Evolutionary conservation across 2,888 invertebrate genomes (phyloP).

Genomic region (Lymantria dispar): DNA sequence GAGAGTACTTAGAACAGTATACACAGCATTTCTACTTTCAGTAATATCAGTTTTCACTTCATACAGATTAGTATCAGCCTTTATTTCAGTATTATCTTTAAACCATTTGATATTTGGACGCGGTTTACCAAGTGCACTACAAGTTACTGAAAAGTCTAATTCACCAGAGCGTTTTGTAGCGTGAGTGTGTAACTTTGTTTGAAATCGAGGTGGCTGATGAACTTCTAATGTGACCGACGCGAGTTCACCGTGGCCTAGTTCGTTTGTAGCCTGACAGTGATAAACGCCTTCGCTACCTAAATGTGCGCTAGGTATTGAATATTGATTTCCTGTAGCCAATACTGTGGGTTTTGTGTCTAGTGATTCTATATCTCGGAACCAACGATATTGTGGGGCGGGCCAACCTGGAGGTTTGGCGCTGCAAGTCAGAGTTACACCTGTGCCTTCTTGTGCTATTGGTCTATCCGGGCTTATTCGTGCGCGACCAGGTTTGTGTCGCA

Average conservation of each 20-base stretch:
- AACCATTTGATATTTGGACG: conserved; percentile 92
- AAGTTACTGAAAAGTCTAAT: conserved; percentile 89
- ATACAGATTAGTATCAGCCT: conserved; percentile 89
- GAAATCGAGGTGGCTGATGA: conserved; percentile 93
- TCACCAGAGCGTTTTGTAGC: conserved; percentile 91
- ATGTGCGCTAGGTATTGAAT: conserved; percentile 92
- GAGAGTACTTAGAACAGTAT: conserved; percentile 91
- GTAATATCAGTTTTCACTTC: conserved; percentile 90
- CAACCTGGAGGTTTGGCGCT: conserved; percentile 95
- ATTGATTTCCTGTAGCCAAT: conserved; percentile 90
- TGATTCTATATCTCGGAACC: conserved; percentile 91
- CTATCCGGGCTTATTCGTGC: conserved; percentile 92
- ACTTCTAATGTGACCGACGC: conserved; percentile 93
- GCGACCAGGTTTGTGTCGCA: conserved; percentile 93
- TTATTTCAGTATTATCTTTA: conserved; percentile 91
- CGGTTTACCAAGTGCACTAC: conserved; percentile 94
- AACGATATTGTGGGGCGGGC: conserved; percentile 94
- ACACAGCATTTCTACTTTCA: conserved; percentile 90
- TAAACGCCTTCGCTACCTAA: conserved; percentile 94
- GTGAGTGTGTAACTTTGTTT: conserved; percentile 91
- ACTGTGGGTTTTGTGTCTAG: conserved; percentile 84
- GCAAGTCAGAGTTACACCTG: conserved; percentile 91
- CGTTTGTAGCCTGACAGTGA: conserved; percentile 95
- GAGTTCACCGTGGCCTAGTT: conserved; percentile 92
- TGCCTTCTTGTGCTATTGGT: conserved; percentile 92